Evolutionary conservation across 1,140 invertebrate species (phyloP).

Genomic region (Philaenus spumarius): DNA sequence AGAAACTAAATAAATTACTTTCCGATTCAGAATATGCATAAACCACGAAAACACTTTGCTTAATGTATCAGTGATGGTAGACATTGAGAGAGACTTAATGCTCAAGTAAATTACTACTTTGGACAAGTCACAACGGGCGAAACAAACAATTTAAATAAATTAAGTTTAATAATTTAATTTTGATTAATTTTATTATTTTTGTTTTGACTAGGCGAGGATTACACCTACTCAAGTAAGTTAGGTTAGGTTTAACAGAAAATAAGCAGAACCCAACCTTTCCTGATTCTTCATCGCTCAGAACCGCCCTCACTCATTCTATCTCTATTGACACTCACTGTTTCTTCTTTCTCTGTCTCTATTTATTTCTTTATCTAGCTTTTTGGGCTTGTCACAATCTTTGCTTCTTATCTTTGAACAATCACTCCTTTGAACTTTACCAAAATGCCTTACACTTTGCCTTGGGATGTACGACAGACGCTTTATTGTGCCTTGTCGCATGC

Average conservation of each 20-base stretch:
- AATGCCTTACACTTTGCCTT: neutral
- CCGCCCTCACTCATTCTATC: conserved; percentile 10
- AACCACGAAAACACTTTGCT: too few relatives aligned
- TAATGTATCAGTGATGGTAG: too few relatives aligned
- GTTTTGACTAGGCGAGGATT: conserved; percentile 35
- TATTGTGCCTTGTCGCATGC: neutral
- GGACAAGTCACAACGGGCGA: too few relatives aligned
- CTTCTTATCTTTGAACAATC: conserved; percentile 9
- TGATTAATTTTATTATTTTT: conserved; percentile 18
- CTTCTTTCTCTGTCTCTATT: conserved; percentile 25
- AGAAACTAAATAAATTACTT: too few relatives aligned
- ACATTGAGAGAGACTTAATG: too few relatives aligned
- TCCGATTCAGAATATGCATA: too few relatives aligned
- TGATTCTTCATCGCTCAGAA: neutral
- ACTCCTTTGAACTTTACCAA: neutral
- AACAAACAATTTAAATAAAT: too few relatives aligned
- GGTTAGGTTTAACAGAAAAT: conserved; percentile 12
- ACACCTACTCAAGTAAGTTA: conserved; percentile 37
- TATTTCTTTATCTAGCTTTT: conserved; percentile 16
- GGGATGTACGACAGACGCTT: neutral
- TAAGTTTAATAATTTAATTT: neutral
- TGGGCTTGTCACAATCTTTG: conserved; percentile 12
- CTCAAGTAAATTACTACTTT: too few relatives aligned
- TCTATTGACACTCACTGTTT: conserved; percentile 23
- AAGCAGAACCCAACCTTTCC: conserved; percentile 11